Percentiles rank a stretch among this genome's conserved stretches.
Conservation (phyloP, 1,140 invertebrate species). For the Limonius californicus region DNA sequence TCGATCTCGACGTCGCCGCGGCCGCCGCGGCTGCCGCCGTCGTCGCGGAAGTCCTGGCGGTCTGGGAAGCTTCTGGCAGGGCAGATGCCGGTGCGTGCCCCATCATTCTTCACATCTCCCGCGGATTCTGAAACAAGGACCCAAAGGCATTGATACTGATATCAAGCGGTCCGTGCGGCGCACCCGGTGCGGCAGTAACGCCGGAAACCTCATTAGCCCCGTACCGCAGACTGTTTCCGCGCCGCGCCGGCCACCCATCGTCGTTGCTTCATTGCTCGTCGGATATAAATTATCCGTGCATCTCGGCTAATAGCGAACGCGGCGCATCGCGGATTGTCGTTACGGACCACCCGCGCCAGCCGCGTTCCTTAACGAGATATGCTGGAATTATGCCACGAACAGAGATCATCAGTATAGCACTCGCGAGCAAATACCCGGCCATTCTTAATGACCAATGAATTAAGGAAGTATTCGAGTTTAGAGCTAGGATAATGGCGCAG, state of each 20-base stretch:
- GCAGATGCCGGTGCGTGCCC: neutral
- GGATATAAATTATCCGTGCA: conserved; percentile 36
- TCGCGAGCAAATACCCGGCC: conserved; percentile 29
- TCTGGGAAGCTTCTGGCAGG: no score
- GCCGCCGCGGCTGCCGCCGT: no score
- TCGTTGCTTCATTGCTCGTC: conserved; percentile 35
- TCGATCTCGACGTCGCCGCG: no score
- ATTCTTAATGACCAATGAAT: conserved; percentile 40
- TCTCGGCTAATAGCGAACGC: conserved; percentile 35
- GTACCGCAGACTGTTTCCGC: conserved; percentile 29
- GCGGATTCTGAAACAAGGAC: neutral
- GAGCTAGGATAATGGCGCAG: conserved; percentile 20
- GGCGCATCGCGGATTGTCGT: conserved; percentile 36
- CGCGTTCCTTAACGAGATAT: conserved; percentile 34
- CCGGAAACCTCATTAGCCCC: conserved; percentile 31
- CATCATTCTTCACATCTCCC: neutral
- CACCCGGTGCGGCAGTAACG: conserved; percentile 24
- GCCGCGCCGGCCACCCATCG: conserved; percentile 25
- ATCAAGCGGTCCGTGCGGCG: conserved; percentile 4
- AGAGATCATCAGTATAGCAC: conserved; percentile 32
- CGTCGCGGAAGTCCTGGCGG: no score
- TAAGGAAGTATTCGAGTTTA: conserved; percentile 35
- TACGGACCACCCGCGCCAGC: conserved; percentile 33
- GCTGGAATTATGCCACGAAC: conserved; percentile 40
- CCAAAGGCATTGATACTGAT: conserved; percentile 9